These are phyloP conservation scores for Pseudoips prasinana DNA, from an alignment of 2,888 invertebrate genomes.

Conservation along the genomic window DNA sequence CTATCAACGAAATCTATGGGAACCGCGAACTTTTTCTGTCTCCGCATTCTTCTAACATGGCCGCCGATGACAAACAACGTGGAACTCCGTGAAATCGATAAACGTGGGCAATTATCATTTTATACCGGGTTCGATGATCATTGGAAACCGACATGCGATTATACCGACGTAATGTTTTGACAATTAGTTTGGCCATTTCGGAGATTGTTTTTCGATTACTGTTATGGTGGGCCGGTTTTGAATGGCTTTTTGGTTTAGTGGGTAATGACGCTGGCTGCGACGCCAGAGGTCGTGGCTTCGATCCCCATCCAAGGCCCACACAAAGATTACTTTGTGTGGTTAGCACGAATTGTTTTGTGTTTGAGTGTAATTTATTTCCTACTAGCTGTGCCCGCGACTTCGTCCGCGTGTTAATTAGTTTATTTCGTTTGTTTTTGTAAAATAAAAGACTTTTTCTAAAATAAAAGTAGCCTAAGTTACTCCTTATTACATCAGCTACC, in stretches of 20 bases:
- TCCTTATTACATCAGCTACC: too few relatives aligned
- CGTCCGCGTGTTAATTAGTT: too few relatives aligned
- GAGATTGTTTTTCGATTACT: not conserved
- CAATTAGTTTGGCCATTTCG: constrained; percentile 9
- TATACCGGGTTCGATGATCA: constrained; percentile 27
- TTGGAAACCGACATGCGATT: constrained; percentile 23
- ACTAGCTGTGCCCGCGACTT: too few relatives aligned
- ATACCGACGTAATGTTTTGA: constrained; percentile 1
- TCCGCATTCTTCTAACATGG: constrained; percentile 32
- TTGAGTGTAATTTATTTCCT: too few relatives aligned
- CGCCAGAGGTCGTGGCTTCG: too few relatives aligned
- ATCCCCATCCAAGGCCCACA: too few relatives aligned
- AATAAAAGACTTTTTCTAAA: too few relatives aligned
- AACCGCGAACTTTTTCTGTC: constrained; percentile 25
- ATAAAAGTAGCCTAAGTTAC: too few relatives aligned
- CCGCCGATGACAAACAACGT: constrained; percentile 46
- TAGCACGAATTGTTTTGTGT: too few relatives aligned
- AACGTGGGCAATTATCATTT: constrained; percentile 45
- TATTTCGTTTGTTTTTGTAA: too few relatives aligned
- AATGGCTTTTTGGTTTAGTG: not conserved
- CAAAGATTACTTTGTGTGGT: too few relatives aligned
- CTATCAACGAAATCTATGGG: constrained; percentile 21
- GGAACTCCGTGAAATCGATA: constrained; percentile 54
- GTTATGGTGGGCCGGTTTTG: constrained; percentile 15
- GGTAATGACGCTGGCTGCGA: too few relatives aligned